Conservation (phyloP, 1,140 invertebrate genomes). For the Brachionus rubens region DNA sequence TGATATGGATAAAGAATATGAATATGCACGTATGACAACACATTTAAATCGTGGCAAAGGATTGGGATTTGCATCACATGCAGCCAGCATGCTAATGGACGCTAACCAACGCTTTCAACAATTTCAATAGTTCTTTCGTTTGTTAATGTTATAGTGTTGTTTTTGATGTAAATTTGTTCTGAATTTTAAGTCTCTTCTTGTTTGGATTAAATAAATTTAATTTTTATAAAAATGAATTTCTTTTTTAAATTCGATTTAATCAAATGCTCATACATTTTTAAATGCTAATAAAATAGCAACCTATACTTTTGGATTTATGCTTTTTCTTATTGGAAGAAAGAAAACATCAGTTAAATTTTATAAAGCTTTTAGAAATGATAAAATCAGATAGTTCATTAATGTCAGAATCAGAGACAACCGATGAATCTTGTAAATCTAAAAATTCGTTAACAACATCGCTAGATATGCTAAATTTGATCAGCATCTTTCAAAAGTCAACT, state of each 20-base stretch:
- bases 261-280: too few species aligned
- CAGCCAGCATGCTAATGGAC: conserved; percentile 5
- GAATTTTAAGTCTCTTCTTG: too few species aligned
- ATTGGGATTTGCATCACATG: conserved; percentile 19
- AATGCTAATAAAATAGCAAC: too few species aligned
- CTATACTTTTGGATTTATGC: too few species aligned
- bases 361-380: not conserved
- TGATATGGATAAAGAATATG: conserved; percentile 87
- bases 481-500: not conserved
- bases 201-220: too few species aligned
- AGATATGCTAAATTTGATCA: not conserved
- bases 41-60: conserved; percentile 78
- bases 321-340: too few species aligned
- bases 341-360: too few species aligned
- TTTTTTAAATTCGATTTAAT: too few species aligned
- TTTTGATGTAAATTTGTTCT: too few species aligned
- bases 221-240: not conserved
- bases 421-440: too few species aligned
- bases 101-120: conserved; percentile 13
- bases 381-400: not conserved
- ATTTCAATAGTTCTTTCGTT: conserved; percentile 28
- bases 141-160: not conserved
- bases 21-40: conserved; percentile 83
- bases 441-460: not conserved
- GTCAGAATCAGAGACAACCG: too few species aligned